Evolutionary conservation across 2,797 vertebrate genomes (phyloP).

Genomic region (Stomatorhinus walkeri): DNA sequence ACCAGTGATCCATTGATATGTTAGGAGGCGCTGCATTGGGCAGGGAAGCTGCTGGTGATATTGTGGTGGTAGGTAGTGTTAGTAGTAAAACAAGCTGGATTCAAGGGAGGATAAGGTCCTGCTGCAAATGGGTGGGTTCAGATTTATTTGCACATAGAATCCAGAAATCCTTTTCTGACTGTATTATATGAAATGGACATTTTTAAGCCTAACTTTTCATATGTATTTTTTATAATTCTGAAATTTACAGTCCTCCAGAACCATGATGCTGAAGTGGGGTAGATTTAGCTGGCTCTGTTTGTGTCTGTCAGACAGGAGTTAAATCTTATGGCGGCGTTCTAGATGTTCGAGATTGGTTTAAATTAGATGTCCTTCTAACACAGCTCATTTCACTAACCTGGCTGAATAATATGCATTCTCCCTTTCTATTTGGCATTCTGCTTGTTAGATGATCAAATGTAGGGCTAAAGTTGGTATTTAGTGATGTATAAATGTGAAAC

Average conservation of each 20-base stretch:
- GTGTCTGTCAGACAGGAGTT: background rate
- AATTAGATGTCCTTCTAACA: background rate
- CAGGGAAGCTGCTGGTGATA: background rate
- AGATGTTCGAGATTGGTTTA: background rate
- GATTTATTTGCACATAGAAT: background rate
- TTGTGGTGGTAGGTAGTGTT: background rate
- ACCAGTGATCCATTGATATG: background rate
- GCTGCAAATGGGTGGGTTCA: background rate
- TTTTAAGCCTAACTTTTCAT: background rate
- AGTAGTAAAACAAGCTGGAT: background rate
- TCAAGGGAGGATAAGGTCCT: background rate
- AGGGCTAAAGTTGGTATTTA: background rate
- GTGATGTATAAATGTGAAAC: background rate
- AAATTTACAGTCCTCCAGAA: background rate
- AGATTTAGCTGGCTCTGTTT: background rate
- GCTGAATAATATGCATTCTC: slow-evolving; percentile 2
- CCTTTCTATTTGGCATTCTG: background rate
- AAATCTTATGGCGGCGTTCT: background rate
- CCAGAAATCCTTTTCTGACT: background rate
- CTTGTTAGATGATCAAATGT: background rate
- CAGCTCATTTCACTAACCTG: background rate
- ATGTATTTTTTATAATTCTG: background rate
- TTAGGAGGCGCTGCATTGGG: background rate
- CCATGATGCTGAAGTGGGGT: background rate
- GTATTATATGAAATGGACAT: background rate